These are phyloP conservation scores for Epistrophe grossulariae DNA, from an alignment of 2,888 invertebrate genomes.

Conservation along the genomic window DNA sequence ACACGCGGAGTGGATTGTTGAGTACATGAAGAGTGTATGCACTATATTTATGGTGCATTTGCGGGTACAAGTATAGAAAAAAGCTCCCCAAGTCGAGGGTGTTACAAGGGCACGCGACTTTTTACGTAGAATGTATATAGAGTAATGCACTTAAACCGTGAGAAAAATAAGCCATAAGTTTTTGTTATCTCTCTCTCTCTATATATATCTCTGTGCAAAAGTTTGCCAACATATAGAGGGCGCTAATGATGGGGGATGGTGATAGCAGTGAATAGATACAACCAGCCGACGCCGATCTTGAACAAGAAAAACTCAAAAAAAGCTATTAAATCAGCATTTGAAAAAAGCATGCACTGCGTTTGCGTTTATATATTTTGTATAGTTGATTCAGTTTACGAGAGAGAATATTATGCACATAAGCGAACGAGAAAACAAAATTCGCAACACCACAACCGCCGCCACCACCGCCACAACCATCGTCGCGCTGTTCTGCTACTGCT, in stretches of 20 bases:
- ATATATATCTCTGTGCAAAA: conserved; percentile 6
- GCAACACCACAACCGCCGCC: neutral
- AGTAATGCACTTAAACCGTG: conserved; percentile 43
- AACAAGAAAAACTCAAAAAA: conserved; percentile 69
- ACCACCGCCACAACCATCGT: conserved; percentile 10
- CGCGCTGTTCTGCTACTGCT: conserved; percentile 23
- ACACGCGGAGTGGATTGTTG: conserved; percentile 20
- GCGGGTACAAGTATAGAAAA: conserved; percentile 9
- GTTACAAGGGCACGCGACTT: conserved; percentile 61
- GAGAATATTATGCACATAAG: conserved; percentile 28
- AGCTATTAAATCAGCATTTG: conserved; percentile 38
- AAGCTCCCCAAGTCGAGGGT: conserved; percentile 63
- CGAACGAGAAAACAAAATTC: conserved; percentile 45
- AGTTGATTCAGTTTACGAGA: conserved; percentile 45
- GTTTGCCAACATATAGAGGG: conserved; percentile 25
- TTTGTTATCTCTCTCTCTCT: neutral
- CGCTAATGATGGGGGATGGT: conserved; percentile 36
- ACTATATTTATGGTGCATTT: conserved; percentile 41
- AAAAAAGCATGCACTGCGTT: conserved; percentile 64
- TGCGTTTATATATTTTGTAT: conserved; percentile 52
- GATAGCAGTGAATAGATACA: neutral
- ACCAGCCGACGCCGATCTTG: conserved; percentile 56
- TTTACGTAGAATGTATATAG: conserved; percentile 28
- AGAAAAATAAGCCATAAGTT: neutral
- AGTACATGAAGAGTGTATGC: conserved; percentile 29